Base-by-base conservation (phyloP, 2,797 vertebrate genomes). In the Eupleurogrammus muticus region DNA sequence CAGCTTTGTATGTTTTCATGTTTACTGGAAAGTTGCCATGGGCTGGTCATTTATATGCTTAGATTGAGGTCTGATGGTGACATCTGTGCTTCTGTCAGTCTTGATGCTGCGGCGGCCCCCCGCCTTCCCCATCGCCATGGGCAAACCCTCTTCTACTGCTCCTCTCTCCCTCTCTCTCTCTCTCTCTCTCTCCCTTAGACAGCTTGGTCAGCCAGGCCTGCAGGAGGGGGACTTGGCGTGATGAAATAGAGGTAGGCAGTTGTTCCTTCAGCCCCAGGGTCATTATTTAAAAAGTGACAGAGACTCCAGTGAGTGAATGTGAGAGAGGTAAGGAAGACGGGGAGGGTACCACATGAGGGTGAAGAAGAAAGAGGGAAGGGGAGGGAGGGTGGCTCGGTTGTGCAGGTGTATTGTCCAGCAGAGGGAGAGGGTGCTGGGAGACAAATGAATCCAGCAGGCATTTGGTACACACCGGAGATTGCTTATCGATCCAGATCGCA, bases 401-500 rank as follows among this genome's bases (percentile, higher is more conserved):
- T 95, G 95, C 94, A 96, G 96, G 95, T 95, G 96, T 94, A 95
- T 95, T 94, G 94, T 95, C 95, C 94, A 95, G 95, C 81, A 94
- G 93, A 91, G 88, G 88, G 89, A 89, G 89, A 90, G 90, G 93
- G 95, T 94, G 94, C 94, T 91, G 83, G 82, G 97, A 99, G 97
- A 98, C 97, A 98, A 98, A 99, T 98, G 97, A 99, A 96, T 97
- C 95, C 93, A 93, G 96, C 95, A 97, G 96, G 96, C 96, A 97
- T 98, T 98, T 97, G 96, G 97, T 96, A 97, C 96, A 97, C 97
- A 97, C 96, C 96, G 97, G 97, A 99, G 98, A 99, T 99, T 99
- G 97, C 98, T 98, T 99, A 99, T 99, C 95, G 98, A 99, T 98
- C 97, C 95, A 96, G 96, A 97, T 98, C 95, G 93, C 96, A 97